These are phyloP conservation scores for Himalopsyche anomala DNA, from an alignment of 2,888 invertebrate species.

Conservation along the genomic window DNA sequence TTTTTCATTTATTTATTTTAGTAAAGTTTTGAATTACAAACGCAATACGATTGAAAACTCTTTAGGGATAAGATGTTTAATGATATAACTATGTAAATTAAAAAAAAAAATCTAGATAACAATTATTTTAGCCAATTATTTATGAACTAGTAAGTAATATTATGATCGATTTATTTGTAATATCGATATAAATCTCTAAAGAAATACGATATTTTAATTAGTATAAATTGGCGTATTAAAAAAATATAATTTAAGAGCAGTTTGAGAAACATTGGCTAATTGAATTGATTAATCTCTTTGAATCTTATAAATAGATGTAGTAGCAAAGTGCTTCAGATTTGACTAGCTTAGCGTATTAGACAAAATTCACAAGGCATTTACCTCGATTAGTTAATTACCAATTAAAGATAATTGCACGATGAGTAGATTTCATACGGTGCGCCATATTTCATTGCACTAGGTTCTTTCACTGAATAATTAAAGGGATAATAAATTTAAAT, in stretches of 20 bases:
- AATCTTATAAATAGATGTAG: constrained; percentile 10
- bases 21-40: no score
- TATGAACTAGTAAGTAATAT: no score
- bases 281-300: constrained; percentile 34
- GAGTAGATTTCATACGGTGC: neutral
- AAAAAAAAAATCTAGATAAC: no score
- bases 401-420: neutral
- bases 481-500: neutral
- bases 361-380: neutral
- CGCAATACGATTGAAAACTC: no score
- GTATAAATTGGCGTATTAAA: no score
- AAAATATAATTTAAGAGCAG: neutral
- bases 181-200: no score
- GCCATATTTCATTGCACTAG: neutral
- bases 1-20: no score
- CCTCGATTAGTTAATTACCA: constrained; percentile 16
- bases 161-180: no score
- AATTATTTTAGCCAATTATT: no score
- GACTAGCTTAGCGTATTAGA: neutral
- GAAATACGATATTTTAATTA: no score
- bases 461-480: neutral
- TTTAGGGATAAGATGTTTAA: no score
- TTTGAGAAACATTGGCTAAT: neutral
- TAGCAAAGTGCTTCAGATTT: neutral
- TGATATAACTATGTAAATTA: no score